phyloP scores from a whole-genome alignment of 2,113 vertebrate genomes.

The Cettia cetti region DNA sequence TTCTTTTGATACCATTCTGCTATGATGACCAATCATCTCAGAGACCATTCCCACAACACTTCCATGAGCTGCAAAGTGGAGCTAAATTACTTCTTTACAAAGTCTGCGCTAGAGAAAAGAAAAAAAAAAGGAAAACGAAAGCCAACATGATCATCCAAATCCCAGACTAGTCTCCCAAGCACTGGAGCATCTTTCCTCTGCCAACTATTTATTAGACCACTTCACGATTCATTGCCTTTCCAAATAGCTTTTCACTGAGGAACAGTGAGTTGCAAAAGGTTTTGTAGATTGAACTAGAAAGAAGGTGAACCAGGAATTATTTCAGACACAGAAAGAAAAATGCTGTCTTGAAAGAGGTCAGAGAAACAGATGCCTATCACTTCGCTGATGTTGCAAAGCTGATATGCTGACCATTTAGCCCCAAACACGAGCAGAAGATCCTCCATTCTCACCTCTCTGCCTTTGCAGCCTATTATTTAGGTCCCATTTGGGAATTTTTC shows the following conservation, averaged over 20 bases:
- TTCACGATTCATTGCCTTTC: conserved; percentile 41
- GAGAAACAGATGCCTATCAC: neutral
- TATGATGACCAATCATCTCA: neutral
- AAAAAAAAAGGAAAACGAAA: neutral
- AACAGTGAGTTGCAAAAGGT: conserved; percentile 43
- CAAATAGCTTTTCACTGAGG: conserved; percentile 43
- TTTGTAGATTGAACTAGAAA: conserved; percentile 65
- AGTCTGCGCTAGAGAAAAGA: neutral
- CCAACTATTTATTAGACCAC: conserved; percentile 11
- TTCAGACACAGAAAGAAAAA: conserved; percentile 56
- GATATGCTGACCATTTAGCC: neutral
- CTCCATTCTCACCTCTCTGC: neutral
- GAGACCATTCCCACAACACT: neutral
- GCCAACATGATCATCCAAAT: neutral
- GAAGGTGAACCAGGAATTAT: conserved; percentile 54
- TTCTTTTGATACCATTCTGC: neutral
- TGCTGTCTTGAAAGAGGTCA: conserved; percentile 51
- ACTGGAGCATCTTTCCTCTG: neutral
- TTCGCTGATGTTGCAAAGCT: neutral
- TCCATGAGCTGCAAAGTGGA: neutral
- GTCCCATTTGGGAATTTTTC: neutral
- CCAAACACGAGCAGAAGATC: neutral
- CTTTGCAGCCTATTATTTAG: neutral
- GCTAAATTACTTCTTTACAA: neutral
- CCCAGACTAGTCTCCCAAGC: neutral